phyloP scores from a whole-genome alignment of 2,888 invertebrate species.

The Acanthosepion esculentum region DNA sequence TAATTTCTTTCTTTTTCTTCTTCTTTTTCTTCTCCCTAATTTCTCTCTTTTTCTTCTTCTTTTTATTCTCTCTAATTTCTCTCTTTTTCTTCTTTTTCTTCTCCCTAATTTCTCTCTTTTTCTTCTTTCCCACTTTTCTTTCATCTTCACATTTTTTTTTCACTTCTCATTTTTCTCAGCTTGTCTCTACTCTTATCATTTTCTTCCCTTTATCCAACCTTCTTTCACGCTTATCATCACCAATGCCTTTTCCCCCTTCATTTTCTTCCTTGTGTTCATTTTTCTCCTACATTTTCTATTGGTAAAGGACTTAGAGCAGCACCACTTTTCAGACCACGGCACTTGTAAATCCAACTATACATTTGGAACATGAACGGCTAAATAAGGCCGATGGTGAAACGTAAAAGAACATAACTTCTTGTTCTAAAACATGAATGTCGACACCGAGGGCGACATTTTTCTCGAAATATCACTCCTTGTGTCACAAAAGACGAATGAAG shows the following conservation, averaged over 20 bases:
- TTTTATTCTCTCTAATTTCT: too few species aligned
- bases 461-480: neutral
- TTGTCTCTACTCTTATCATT: neutral
- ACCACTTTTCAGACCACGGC: neutral
- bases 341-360: neutral
- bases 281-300: neutral
- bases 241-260: neutral
- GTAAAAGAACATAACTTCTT: neutral
- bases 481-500: neutral
- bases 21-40: too few species aligned
- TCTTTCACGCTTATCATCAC: neutral
- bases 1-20: neutral
- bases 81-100: neutral
- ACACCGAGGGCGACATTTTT: neutral
- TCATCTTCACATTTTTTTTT: neutral
- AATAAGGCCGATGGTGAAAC: neutral
- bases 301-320: neutral
- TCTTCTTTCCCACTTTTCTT: neutral
- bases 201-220: neutral
- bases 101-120: neutral
- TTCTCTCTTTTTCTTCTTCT: neutral
- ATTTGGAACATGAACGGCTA: neutral
- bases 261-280: neutral
- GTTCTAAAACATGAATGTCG: neutral
- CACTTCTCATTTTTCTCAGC: neutral